Evolutionary conservation across 2,113 vertebrate species (phyloP), one percentile per base, ranked within the genome.

Genomic region (Willisornis vidua): DNA sequence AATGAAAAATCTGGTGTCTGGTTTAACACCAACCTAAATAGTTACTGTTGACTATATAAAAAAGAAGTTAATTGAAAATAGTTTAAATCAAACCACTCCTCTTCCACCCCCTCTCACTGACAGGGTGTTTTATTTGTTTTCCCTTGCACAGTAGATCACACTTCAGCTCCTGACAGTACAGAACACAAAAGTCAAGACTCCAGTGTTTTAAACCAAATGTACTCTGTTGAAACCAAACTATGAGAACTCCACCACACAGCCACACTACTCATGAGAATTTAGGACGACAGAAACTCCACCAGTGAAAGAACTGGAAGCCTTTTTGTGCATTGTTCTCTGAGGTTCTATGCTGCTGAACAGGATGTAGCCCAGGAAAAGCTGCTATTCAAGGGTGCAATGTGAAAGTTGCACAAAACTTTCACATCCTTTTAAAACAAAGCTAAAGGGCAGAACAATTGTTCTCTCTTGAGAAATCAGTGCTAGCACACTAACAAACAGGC

Each of bases 1-100:
- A 71, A 46, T 0, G 1, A 85, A 78, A 91, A 91, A 80, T 22
- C 14, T 37, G 33, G 39, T 5, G 2, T 58, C 43, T 0, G 0
- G 48, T 61, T 89, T 20, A 67, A 25, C 35, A 81, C 43, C 14
- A 79, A 59, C 43, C 59, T 65, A 46, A 78, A 55, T 17, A 80
- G 49, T 51, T 84, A 80, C 54, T 52, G 37, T 8, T 59, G 39
- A 48, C 25, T 12, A 43, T 1, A 43, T 15, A 78, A 76, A 66
- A 90, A 84, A 26, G 62, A 79, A 83, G 51, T 71, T 39, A 49
- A 75, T 2, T 33, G 65, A 43, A 86, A 86, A 70, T 1, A 72
- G 9, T 31, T 88, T 51, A 58, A 88, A 23, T 41, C 35, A 70
- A 89, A 72, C 31, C 33, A 52, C 35, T 76, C 33, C 41, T 72